Base-by-base conservation (phyloP, 1,140 invertebrate species). In the Triops longicaudatus region DNA sequence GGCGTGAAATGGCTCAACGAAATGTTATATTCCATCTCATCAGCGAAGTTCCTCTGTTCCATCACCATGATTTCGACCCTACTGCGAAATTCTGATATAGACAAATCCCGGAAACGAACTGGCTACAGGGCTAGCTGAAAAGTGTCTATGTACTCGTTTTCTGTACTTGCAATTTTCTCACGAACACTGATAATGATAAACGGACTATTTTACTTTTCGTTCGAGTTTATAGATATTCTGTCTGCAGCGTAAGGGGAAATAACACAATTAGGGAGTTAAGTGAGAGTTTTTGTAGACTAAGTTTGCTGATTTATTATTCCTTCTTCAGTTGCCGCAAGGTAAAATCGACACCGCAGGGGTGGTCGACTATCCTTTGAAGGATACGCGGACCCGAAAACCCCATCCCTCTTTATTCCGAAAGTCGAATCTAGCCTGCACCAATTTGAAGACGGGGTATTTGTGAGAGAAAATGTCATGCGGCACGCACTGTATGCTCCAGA, bases 1-100 rank as follows among this genome's bases (percentile, higher is more conserved):
- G 22, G 50, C 50, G 50, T 63, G 50, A 63, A 63, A 63, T 63
- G 50, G 50, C 50, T 17, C 50, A 63, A 63, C 17, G 50, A 63
- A 63, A 14, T 63, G 50, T n/a, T 14, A 63, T 63, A n/a, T 63
- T 14, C 50, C 50, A 14, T 63, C 50, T 22, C 50, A 17, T 63
- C 50, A 9, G 14, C 50, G 14, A 63, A n/a, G 14, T 12, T 63
- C 50, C 17, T 22, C 22, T 14, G 50, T 6, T 17, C 9, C 50
- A 63, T 63, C 50, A 3, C 50, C 50, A 63, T 63, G 14, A 6
- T 14, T n/a, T 5, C 17, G 43, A 12, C 43, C 43, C 17, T 11
- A 9, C 11, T 11, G 43, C 4, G 43, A 63, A 63, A 14, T 22
- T 63, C 14, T 63, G 17, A 63, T 14, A 63, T 5, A 63, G 50